phyloP scores from a whole-genome alignment of 2,888 invertebrate genomes.

The Phortica okadai region DNA sequence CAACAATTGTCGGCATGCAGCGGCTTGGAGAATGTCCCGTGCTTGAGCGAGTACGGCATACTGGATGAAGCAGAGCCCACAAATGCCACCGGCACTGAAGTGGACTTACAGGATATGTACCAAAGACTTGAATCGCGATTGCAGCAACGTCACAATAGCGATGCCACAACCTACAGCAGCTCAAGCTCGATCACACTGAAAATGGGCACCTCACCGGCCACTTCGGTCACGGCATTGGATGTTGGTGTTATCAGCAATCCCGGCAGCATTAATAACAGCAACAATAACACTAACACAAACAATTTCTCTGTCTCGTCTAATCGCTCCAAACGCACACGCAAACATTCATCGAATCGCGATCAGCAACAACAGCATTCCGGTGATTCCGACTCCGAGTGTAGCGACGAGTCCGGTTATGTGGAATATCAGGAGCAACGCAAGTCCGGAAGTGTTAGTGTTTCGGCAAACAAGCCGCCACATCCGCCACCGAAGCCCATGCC shows the following conservation, averaged over 20 bases:
- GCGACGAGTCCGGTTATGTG: conserved; percentile 94
- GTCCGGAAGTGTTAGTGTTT: conserved; percentile 37
- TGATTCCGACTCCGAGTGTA: conserved; percentile 85
- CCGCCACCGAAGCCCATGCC: conserved; percentile 70
- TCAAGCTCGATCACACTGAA: conserved; percentile 72
- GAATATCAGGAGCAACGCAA: conserved; percentile 80
- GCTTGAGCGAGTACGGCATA: conserved; percentile 8
- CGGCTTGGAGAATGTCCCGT: neutral
- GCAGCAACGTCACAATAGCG: conserved; percentile 65
- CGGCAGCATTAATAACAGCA: conserved; percentile 30
- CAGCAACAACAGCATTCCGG: conserved; percentile 40
- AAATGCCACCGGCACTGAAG: conserved; percentile 57
- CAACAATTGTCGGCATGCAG: conserved; percentile 5
- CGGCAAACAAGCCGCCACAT: conserved; percentile 49
- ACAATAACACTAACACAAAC: neutral
- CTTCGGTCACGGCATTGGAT: conserved; percentile 55
- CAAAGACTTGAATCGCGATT: conserved; percentile 58
- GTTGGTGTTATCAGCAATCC: neutral
- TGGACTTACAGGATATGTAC: conserved; percentile 52
- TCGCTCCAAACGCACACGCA: conserved; percentile 32
- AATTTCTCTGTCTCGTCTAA: neutral
- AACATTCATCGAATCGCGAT: conserved; percentile 23
- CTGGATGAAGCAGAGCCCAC: conserved; percentile 43
- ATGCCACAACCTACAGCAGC: conserved; percentile 71
- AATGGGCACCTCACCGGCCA: conserved; percentile 59